Conservation (phyloP, 2,888 invertebrate species). For the Molorchus minor region DNA sequence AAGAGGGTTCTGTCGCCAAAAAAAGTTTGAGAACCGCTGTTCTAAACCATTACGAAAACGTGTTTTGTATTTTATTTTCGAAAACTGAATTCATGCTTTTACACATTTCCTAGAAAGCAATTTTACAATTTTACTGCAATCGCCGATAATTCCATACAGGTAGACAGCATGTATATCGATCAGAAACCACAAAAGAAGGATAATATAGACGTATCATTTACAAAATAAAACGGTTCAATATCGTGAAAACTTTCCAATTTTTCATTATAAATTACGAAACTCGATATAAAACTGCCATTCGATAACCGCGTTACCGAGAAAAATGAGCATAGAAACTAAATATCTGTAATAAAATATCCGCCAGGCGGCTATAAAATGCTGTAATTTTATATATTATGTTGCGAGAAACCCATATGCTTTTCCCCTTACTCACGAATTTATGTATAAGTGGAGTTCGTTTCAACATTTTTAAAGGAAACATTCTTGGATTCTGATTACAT, state of each 20-base stretch:
- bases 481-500: too few species aligned
- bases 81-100: too few species aligned
- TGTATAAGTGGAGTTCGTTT: neutral
- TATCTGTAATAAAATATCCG: slow-evolving; percentile 42
- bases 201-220: slow-evolving; percentile 1
- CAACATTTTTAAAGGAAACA: too few species aligned
- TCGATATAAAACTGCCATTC: slow-evolving; percentile 39
- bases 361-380: slow-evolving; percentile 35
- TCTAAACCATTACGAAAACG: too few species aligned
- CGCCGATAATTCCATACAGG: too few species aligned
- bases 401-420: slow-evolving; percentile 21
- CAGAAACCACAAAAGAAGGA: neutral
- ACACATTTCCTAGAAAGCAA: too few species aligned
- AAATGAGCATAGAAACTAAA: slow-evolving; percentile 42
- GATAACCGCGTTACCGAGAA: slow-evolving; percentile 37
- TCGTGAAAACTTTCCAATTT: slow-evolving; percentile 19
- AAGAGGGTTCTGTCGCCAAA: too few species aligned
- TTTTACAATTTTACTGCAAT: too few species aligned
- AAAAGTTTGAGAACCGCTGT: too few species aligned
- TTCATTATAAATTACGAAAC: slow-evolving; percentile 36
- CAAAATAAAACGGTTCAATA: slow-evolving; percentile 13
- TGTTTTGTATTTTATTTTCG: too few species aligned
- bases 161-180: too few species aligned
- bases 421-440: neutral
- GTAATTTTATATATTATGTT: slow-evolving; percentile 30